Evolutionary conservation across 2,113 vertebrate genomes (phyloP), one percentile per base, ranked within the genome.

Genomic region (Delphinapterus leucas): DNA sequence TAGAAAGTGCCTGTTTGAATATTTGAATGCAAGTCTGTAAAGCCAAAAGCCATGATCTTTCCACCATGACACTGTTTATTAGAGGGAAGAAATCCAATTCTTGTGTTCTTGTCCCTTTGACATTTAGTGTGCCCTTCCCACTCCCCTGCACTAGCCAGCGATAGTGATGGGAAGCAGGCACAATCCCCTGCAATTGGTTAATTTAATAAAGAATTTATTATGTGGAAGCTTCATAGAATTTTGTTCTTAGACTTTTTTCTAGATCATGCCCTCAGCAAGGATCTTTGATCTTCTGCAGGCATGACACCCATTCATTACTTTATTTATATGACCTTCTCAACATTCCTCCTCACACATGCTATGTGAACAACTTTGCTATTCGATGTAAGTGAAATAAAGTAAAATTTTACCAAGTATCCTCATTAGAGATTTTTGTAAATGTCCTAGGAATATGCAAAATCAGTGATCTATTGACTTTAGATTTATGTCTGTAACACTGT

Each of bases 1-100:
- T 90, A 61, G 49, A 65, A 85, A 93, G 55, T 49, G 10, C 15
- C 25, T 61, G 20, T 58, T 89, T 80, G n/a, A 85, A 33, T 71
- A 85, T 38, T 80, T 82, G 41, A 47, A 55, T 81, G 55, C n/a
- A 38, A 70, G 14, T 73, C 38, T 61, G 9, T 17, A 28, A 71
- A 85, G 21, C 31, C 53, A 73, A 81, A 70, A 33, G 28, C 23
- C 28, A 25, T 63, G 15, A 20, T 79, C 61, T 68, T 74, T 70
- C 33, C 53, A 26, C 21, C 38, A 14, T 58, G 41, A 58, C n/a
- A 31, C 26, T 70, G 25, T 21, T 60, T 47, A 41, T 6, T 65
- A 26, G 53, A 76, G 67, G 61, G 33, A 33, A 76, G 76, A 88
- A 73, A 90, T 67, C 36, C 68, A 58, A 6, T 25, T 47, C 33